These are phyloP conservation scores for Pagetopsis macropterus DNA, from an alignment of 2,797 vertebrate genomes.

Conservation along the genomic window DNA sequence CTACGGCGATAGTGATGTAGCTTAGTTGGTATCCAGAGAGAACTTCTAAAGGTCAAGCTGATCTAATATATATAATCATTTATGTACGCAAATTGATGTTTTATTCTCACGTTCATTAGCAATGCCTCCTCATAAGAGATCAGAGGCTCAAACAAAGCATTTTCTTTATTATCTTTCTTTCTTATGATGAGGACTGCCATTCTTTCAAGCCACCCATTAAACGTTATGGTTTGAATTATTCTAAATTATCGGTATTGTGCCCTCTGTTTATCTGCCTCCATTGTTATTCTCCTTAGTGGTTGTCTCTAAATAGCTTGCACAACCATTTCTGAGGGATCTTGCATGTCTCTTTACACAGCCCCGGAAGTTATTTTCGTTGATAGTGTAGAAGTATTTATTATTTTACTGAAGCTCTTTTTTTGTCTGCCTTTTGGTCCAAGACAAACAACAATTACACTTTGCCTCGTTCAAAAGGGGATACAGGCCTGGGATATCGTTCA, in stretches of 20 bases:
- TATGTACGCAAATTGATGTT: constrained; percentile 6
- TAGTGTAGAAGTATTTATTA: neutral
- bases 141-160: neutral
- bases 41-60: constrained; percentile 18
- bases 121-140: neutral
- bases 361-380: neutral
- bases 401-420: no score
- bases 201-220: neutral
- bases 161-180: neutral
- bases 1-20: constrained; percentile 10
- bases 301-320: no score
- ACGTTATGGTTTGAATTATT: no score
- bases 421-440: no score
- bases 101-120: constrained; percentile 1
- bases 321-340: neutral
- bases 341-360: neutral
- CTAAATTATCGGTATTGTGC: neutral
- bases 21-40: neutral
- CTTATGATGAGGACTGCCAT: neutral
- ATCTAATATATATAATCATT: neutral
- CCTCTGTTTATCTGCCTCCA: neutral
- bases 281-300: neutral
- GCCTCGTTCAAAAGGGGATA: neutral
- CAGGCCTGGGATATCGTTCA: neutral
- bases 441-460: neutral